Percentiles rank a stretch among this genome's conserved stretches.
Conservation (phyloP, 2,113 vertebrate genomes). For the Tringa solitaria region DNA sequence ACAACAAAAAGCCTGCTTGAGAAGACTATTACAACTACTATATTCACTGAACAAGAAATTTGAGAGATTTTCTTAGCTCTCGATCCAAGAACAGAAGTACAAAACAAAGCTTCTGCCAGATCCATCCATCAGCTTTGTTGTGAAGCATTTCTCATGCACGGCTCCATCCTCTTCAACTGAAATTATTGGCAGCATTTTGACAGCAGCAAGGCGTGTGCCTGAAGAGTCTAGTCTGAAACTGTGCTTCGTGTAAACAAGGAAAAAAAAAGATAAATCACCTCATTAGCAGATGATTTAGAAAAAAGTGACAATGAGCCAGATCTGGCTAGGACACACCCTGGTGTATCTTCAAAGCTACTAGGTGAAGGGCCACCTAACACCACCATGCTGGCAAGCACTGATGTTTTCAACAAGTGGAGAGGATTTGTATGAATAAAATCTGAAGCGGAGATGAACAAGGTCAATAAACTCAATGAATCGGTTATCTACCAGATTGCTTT, state of each 20-base stretch:
- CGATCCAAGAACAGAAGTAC: not conserved
- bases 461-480: not conserved
- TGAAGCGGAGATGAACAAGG: not conserved
- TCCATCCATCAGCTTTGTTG: slow-evolving; percentile 8
- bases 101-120: slow-evolving; percentile 35
- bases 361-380: not conserved
- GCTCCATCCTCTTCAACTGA: not conserved
- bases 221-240: not conserved
- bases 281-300: not conserved
- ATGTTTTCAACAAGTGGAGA: not conserved
- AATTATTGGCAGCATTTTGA: slow-evolving; percentile 35
- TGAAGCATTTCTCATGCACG: not conserved
- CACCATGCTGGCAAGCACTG: not conserved
- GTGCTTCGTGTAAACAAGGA: not conserved
- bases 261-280: not conserved
- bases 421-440: not conserved
- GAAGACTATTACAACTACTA: not conserved
- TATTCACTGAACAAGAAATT: not conserved
- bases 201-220: not conserved
- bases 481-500: not conserved
- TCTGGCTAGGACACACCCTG: not conserved
- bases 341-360: not conserved
- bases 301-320: not conserved
- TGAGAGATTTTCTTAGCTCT: slow-evolving; percentile 3
- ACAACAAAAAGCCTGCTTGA: not conserved